Conservation (phyloP, 1,140 invertebrate genomes). For the Drosophila kepulauana region DNA sequence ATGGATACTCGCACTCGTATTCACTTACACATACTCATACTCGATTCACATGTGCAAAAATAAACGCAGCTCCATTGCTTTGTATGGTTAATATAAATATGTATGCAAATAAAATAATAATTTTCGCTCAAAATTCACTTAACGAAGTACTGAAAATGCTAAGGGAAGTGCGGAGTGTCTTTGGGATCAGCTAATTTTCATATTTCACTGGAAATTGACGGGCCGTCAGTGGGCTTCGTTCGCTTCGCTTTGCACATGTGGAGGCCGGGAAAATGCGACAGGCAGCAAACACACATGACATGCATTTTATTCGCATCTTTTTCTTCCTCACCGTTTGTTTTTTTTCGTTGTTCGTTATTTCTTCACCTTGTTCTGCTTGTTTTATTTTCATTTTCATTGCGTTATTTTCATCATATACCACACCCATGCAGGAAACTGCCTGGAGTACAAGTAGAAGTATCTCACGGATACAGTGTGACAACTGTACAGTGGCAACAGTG, state of each 20-base stretch:
- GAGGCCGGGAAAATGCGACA: constrained; percentile 69
- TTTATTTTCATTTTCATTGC: constrained; percentile 12
- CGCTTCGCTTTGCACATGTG: constrained; percentile 42
- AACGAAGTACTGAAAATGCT: constrained; percentile 27
- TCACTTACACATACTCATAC: constrained; percentile 3
- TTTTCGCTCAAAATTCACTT: constrained; percentile 71
- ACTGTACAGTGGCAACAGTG: constrained; percentile 46
- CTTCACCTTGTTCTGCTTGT: neutral
- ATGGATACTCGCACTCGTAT: constrained; percentile 46
- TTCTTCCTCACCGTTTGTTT: neutral
- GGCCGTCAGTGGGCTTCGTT: constrained; percentile 20
- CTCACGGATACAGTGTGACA: constrained; percentile 47
- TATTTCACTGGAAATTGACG: constrained; percentile 74
- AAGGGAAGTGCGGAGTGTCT: constrained; percentile 9
- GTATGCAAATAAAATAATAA: constrained; percentile 81
- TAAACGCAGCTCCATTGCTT: constrained; percentile 38
- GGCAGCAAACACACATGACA: constrained; percentile 64
- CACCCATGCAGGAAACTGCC: constrained; percentile 65
- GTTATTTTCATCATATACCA: constrained; percentile 55
- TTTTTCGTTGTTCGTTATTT: neutral
- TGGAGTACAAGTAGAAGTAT: constrained; percentile 33
- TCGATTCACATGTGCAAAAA: constrained; percentile 35
- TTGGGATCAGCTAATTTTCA: constrained; percentile 76
- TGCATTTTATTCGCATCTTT: constrained; percentile 70
- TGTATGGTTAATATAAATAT: constrained; percentile 68